A percentile compares a stretch with the other conserved stretches of the same genome.
phyloP scores from a whole-genome alignment of 2,888 invertebrate species.

The Buathra laborator region DNA sequence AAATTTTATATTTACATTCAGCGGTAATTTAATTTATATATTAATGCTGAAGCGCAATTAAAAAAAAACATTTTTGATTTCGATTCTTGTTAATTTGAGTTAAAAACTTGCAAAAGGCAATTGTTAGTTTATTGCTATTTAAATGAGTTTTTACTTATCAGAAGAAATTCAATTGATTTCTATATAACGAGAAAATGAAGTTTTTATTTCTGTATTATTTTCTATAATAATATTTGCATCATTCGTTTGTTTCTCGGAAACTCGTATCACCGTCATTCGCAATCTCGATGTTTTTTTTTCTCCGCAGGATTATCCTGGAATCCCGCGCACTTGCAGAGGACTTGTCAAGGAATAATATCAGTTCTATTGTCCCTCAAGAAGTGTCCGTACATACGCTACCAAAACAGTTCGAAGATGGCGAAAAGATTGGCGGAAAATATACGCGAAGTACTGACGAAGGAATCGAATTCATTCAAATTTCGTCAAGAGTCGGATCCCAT shows the following conservation, averaged over 20 bases:
- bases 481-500: slow-evolving; percentile 92
- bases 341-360: slow-evolving; percentile 94
- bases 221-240: too few species aligned
- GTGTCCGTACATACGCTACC: slow-evolving; percentile 95
- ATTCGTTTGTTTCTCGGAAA: too few species aligned
- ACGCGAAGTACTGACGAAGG: slow-evolving; percentile 94
- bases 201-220: not conserved
- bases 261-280: too few species aligned
- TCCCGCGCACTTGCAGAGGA: slow-evolving; percentile 91
- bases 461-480: slow-evolving; percentile 95
- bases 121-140: too few species aligned
- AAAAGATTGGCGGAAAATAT: slow-evolving; percentile 94
- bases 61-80: not conserved
- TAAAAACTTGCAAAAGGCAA: too few species aligned
- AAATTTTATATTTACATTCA: too few species aligned
- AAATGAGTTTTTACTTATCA: too few species aligned
- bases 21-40: too few species aligned
- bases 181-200: too few species aligned
- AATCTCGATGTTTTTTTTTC: slow-evolving; percentile 4
- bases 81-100: too few species aligned
- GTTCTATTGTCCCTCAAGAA: slow-evolving; percentile 96
- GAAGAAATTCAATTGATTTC: too few species aligned
- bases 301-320: slow-evolving; percentile 91
- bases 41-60: not conserved
- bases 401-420: slow-evolving; percentile 94